Evolutionary conservation across 1,140 invertebrate genomes (phyloP).

Genomic region (Drosophila pallidifrons): DNA sequence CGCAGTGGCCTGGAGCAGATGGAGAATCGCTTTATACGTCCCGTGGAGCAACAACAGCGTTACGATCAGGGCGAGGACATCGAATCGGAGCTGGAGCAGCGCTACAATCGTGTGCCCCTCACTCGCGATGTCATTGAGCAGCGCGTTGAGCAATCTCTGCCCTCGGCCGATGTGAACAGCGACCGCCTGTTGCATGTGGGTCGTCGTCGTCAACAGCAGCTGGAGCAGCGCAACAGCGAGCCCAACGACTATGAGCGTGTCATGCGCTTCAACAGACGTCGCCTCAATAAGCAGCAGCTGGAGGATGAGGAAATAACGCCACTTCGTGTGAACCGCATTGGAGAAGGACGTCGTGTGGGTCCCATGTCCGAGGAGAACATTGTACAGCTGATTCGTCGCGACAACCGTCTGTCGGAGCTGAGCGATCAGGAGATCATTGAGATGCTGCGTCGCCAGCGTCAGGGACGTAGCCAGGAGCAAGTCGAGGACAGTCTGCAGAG

Average conservation of each 20-base stretch:
- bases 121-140: constrained; percentile 27
- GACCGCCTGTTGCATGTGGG: constrained; percentile 53
- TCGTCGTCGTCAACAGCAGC: constrained; percentile 52
- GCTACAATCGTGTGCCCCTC: constrained; percentile 47
- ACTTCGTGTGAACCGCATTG: constrained; percentile 42
- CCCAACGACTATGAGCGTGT: too few species aligned
- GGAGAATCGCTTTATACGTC: background rate
- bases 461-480: constrained; percentile 1
- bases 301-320: constrained; percentile 2
- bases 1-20: background rate
- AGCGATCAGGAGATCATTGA: constrained; percentile 59
- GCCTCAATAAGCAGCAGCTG: constrained; percentile 10
- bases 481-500: constrained; percentile 7
- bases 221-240: background rate
- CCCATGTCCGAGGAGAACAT: constrained; percentile 42
- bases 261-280: background rate
- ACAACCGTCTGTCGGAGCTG: constrained; percentile 48
- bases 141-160: constrained; percentile 19
- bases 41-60: background rate
- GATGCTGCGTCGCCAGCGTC: constrained; percentile 57
- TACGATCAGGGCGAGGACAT: constrained; percentile 1
- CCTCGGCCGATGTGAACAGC: constrained; percentile 41
- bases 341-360: constrained; percentile 57
- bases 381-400: constrained; percentile 53
- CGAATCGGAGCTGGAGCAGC: constrained; percentile 18